These are phyloP conservation scores for Urocolius indicus DNA, from an alignment of 2,113 vertebrate genomes.

Conservation along the genomic window DNA sequence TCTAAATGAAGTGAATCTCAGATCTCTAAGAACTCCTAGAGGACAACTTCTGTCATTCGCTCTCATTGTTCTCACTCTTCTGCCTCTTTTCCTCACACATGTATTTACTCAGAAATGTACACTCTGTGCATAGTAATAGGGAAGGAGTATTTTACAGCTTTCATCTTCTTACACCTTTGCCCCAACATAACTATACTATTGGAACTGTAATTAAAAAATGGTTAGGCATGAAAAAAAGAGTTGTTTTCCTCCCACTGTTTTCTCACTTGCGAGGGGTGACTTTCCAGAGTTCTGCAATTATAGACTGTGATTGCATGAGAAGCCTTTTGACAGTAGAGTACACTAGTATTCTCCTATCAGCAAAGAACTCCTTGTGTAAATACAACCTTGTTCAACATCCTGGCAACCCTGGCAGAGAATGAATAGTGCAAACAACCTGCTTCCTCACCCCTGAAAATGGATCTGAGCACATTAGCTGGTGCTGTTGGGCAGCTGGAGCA, in stretches of 20 bases:
- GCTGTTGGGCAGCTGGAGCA: conserved; percentile 1
- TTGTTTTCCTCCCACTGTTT: neutral
- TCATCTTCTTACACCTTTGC: neutral
- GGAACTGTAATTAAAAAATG: neutral
- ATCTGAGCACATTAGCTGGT: conserved; percentile 7
- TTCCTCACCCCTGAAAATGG: conserved; percentile 40
- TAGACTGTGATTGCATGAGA: neutral
- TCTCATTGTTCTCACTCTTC: neutral
- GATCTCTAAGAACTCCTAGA: neutral
- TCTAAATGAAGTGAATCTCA: conserved; percentile 31
- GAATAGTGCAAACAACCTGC: conserved; percentile 36
- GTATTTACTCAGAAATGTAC: neutral
- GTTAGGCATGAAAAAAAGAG: neutral
- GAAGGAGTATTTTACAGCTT: neutral
- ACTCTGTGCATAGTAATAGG: neutral
- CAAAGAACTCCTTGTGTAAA: conserved; percentile 41
- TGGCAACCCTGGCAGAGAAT: conserved; percentile 36
- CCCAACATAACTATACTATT: neutral
- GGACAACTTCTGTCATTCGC: neutral
- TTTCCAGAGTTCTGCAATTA: neutral
- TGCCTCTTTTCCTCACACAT: neutral
- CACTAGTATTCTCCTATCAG: neutral
- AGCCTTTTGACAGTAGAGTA: neutral
- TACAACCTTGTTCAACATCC: conserved; percentile 34
- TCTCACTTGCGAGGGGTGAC: neutral